Percentiles rank a stretch among this genome's conserved stretches.
These are phyloP conservation scores for Drosophila paranaensis DNA, from an alignment of 2,888 invertebrate species.

Conservation along the genomic window DNA sequence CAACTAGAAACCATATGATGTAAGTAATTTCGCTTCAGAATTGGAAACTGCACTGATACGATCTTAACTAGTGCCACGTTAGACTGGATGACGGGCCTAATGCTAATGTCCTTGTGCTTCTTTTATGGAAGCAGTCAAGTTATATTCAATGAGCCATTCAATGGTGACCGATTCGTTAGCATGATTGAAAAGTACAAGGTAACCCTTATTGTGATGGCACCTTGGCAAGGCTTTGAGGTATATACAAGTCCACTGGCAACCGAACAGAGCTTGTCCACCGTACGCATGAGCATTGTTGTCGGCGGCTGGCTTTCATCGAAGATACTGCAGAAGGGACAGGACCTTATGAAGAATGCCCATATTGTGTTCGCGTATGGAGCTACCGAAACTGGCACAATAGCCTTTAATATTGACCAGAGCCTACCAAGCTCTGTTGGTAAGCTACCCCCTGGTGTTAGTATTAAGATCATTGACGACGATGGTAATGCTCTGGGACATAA, in stretches of 20 bases:
- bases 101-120: constrained; percentile 36
- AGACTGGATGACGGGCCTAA: constrained; percentile 74
- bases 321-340: constrained; percentile 32
- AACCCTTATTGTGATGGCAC: constrained; percentile 49
- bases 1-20: not conserved
- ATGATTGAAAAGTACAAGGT: constrained; percentile 65
- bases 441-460: constrained; percentile 47
- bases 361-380: constrained; percentile 57
- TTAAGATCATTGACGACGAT: constrained; percentile 70
- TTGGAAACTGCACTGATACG: constrained; percentile 38
- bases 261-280: constrained; percentile 27
- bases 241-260: constrained; percentile 50
- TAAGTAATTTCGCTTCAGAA: constrained; percentile 10
- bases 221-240: constrained; percentile 59
- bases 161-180: constrained; percentile 53
- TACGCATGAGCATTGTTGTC: constrained; percentile 32
- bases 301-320: constrained; percentile 57
- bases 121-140: constrained; percentile 57
- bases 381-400: constrained; percentile 60
- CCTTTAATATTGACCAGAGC: constrained; percentile 39
- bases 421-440: constrained; percentile 67
- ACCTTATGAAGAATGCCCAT: constrained; percentile 35
- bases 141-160: constrained; percentile 62
- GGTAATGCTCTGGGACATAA: constrained; percentile 61
- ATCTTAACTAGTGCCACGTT: constrained; percentile 64